Evolutionary conservation across 92 coral and sea anemone genomes (phyloP), one percentile per base, ranked within the genome.

Genomic region (Epizoanthus stellaris): DNA sequence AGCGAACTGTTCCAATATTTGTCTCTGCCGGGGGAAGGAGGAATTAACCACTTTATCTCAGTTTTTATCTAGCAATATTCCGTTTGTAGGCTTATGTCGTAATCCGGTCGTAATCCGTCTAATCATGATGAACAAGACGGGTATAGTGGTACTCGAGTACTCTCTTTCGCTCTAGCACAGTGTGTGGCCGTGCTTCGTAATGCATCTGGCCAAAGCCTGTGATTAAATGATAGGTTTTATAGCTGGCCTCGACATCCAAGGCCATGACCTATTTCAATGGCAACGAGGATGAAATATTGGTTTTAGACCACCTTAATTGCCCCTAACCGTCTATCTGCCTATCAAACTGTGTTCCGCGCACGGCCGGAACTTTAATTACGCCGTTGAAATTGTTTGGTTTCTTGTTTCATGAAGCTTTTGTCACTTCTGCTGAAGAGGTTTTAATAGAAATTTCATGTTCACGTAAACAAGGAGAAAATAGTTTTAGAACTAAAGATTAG

Each of bases 231-330:
- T 21, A 59, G 83, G 42, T 64, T 11, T 11, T n/a, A n/a, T n/a
- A 25, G 34, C 25, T 63, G 83, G 72, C 83, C 71, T 63, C 20
- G 83, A 42, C 83, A 43, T 6, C 63, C 65, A 40, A 79, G 83
- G 54, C 61, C 72, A 62, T 79, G 83, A 79, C 83, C 83, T 79
- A 43, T 79, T 42, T 79, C 72, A 79, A 12, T 62, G 60, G 83
- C 72, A 20, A 14, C 83, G n/a, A 1, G 15, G 56, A 63, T 79
- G 61, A 79, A 63, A 79, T 79, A 77, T 77, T 43, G 69, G 34
- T 79, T 63, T 79, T 79, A 64, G 72, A 79, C 71, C 83, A 79
- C 72, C 83, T 79, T 79, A 43, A 79, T 63, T 79, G 71, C 83
- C 20, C 20, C 20, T 12, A 19, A 42, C 14, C 72, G n/a, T 79